Percentiles rank a stretch among this genome's conserved stretches.
Conservation (phyloP, 92 coral and sea anemone genomes). For the Epizoanthus rinbou region DNA sequence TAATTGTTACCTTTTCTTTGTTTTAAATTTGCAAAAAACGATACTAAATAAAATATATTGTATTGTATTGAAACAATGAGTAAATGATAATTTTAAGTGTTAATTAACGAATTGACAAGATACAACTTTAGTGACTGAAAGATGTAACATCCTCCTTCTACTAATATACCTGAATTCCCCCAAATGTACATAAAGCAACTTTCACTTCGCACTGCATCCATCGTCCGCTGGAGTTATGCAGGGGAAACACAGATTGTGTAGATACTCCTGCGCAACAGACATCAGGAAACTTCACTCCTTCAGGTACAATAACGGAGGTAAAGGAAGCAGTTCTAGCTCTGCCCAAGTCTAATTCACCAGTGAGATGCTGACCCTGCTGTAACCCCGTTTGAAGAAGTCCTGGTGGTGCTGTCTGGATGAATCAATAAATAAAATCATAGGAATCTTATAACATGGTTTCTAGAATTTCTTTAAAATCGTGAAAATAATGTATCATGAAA, state of each 20-base stretch:
- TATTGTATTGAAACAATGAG: too few species aligned
- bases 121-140: too few species aligned
- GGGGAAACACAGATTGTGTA: slow-evolving; percentile 76
- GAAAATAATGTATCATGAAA: too few species aligned
- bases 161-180: slow-evolving; percentile 79
- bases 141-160: too few species aligned
- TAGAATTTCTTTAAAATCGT: too few species aligned
- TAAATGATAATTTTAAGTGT: too few species aligned
- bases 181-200: slow-evolving; percentile 68
- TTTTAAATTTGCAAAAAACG: too few species aligned
- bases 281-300: slow-evolving; percentile 82
- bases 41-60: too few species aligned
- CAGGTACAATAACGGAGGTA: slow-evolving; percentile 88
- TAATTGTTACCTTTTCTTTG: too few species aligned
- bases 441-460: too few species aligned
- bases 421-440: too few species aligned
- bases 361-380: slow-evolving; percentile 31
- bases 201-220: slow-evolving; percentile 92
- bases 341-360: slow-evolving; percentile 15
- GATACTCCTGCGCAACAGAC: slow-evolving; percentile 90
- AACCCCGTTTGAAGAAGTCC: slow-evolving; percentile 33
- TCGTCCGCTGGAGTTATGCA: slow-evolving; percentile 91
- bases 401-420: slow-evolving; percentile 37
- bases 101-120: too few species aligned
- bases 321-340: slow-evolving; percentile 51